Conservation (phyloP, 2,888 invertebrate species). For the Zeuzera pyrina region DNA sequence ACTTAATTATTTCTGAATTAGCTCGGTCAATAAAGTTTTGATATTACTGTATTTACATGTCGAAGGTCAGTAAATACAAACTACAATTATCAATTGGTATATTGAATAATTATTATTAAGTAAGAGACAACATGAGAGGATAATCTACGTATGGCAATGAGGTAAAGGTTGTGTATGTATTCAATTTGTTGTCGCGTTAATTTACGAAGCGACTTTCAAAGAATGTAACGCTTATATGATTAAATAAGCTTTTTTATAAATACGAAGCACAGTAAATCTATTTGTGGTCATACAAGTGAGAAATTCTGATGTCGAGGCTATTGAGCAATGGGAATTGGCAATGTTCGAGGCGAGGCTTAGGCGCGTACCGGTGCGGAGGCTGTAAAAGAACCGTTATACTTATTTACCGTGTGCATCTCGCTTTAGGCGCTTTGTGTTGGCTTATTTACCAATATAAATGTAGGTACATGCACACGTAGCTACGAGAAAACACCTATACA, state of each 20-base stretch:
- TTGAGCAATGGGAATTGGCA: constrained; percentile 68
- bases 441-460: constrained; percentile 36
- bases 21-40: too few species aligned
- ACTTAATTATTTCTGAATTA: too few species aligned
- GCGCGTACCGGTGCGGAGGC: constrained; percentile 50
- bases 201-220: too few species aligned
- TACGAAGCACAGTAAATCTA: constrained; percentile 36
- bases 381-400: constrained; percentile 70
- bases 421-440: constrained; percentile 46
- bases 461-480: constrained; percentile 1
- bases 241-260: constrained; percentile 2
- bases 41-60: too few species aligned
- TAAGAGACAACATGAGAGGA: too few species aligned
- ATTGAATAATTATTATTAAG: too few species aligned
- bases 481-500: not conserved
- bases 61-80: too few species aligned
- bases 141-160: constrained; percentile 26
- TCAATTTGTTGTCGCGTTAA: too few species aligned
- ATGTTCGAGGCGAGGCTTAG: constrained; percentile 59
- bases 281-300: constrained; percentile 59
- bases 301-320: constrained; percentile 60
- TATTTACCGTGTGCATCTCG: constrained; percentile 68
- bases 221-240: too few species aligned
- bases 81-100: too few species aligned
- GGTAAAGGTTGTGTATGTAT: constrained; percentile 27